These are phyloP conservation scores for Pedicia rivosa DNA, from an alignment of 2,888 invertebrate species.

Conservation along the genomic window DNA sequence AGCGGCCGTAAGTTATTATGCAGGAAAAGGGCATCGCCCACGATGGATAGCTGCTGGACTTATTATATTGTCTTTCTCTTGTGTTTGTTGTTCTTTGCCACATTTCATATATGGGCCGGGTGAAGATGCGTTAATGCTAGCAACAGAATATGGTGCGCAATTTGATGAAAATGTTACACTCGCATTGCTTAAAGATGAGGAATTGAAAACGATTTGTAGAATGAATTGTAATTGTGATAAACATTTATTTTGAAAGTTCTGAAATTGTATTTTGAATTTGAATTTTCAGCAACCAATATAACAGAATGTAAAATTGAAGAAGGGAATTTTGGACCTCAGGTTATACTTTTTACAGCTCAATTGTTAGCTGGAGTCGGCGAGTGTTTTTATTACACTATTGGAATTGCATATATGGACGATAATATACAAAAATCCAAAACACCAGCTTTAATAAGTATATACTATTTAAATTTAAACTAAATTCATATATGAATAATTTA, in stretches of 20 bases:
- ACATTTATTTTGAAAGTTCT: background rate
- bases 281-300: conserved; percentile 8
- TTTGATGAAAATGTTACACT: conserved; percentile 30
- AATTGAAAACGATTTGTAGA: conserved; percentile 40
- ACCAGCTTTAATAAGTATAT: conserved; percentile 52
- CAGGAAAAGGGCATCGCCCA: conserved; percentile 52
- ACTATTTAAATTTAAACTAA: no score
- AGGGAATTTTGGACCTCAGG: conserved; percentile 42
- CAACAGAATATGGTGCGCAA: conserved; percentile 38
- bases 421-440: conserved; percentile 56
- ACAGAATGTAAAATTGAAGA: conserved; percentile 34
- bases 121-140: conserved; percentile 43
- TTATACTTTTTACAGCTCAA: conserved; percentile 48
- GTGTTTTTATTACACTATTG: conserved; percentile 49
- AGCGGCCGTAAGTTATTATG: conserved; percentile 49
- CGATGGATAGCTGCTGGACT: conserved; percentile 51
- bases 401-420: conserved; percentile 59
- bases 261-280: no score
- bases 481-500: no score
- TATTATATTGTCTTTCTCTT: conserved; percentile 43
- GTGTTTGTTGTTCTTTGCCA: conserved; percentile 47
- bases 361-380: conserved; percentile 55
- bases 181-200: conserved; percentile 32
- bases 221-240: conserved; percentile 15
- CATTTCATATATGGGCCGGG: conserved; percentile 54